These are phyloP conservation scores for Abrostola triplasia DNA, from an alignment of 2,888 invertebrate genomes.

Conservation along the genomic window DNA sequence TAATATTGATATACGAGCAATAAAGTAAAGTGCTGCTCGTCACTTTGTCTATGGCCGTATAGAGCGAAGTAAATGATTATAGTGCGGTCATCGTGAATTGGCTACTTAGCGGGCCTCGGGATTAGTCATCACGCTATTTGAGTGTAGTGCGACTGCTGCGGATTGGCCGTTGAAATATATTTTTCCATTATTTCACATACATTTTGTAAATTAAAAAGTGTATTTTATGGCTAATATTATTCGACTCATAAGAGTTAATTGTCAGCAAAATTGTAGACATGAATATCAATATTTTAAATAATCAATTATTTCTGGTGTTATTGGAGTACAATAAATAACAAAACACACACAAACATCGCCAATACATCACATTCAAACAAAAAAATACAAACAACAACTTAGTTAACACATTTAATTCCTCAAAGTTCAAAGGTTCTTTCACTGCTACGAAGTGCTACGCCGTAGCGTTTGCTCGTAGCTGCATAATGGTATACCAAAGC, in stretches of 20 bases:
- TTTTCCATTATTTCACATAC: too few relatives aligned
- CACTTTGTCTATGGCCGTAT: constrained; percentile 43
- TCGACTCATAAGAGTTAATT: too few relatives aligned
- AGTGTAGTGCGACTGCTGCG: constrained; percentile 27
- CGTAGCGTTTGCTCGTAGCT: constrained; percentile 28
- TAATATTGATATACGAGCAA: constrained; percentile 60
- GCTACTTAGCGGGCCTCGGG: constrained; percentile 57
- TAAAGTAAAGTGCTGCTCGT: constrained; percentile 50
- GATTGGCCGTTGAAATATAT: constrained; percentile 27
- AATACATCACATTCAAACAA: too few relatives aligned
- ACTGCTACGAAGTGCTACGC: constrained; percentile 52
- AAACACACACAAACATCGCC: too few relatives aligned
- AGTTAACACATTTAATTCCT: not conserved
- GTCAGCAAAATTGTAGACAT: too few relatives aligned
- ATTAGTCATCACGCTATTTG: constrained; percentile 65
- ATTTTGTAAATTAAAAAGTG: too few relatives aligned
- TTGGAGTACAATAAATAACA: too few relatives aligned
- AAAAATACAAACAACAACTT: not conserved
- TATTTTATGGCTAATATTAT: too few relatives aligned
- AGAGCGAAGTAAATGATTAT: constrained; percentile 37
- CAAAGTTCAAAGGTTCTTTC: not conserved
- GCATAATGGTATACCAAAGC: too few relatives aligned
- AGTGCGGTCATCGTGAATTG: constrained; percentile 54
- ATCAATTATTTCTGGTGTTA: too few relatives aligned
- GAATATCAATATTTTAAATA: too few relatives aligned